Evolutionary conservation across 2,797 vertebrate genomes (phyloP), one percentile per base, ranked within the genome.

Genomic region (Neosilurus hyrtlii): DNA sequence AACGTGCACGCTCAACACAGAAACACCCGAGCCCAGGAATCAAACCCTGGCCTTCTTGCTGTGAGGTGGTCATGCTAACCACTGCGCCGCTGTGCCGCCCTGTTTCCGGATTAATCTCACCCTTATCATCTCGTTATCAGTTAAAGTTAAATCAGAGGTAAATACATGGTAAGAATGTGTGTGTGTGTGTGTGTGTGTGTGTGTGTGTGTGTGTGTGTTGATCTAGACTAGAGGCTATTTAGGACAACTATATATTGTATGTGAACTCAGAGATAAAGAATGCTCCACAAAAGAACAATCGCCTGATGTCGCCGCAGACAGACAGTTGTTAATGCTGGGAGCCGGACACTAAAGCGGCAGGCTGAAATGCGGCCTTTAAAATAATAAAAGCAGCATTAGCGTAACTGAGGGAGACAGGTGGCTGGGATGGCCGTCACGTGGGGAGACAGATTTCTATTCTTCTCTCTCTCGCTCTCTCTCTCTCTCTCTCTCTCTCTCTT

Each of bases 391-490:
- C 88, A 89, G 87, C 91, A 91, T 91, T 90, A 91, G 90, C 91
- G 90, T 90, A 91, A 91, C 89, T 89, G 65, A 88, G 86, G 85
- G 87, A 80, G 84, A 94, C 94, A 94, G 94, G 93, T 95, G 94
- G 86, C 49, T 49, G 61, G 30, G 30, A 71, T 9, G 16, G 54
- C 22, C 14, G 30, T 63, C 54, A 14, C 82, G 80, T 85, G 62
- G 84, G 81, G 66, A 15, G 30, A 63, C 22, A 15, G 16, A n/a
- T 76, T 61, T 76, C 73, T 61, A 61, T 61, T 61, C 26, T 54
- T 9, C 30, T 35, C 66, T 20, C 15, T 43, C 65, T 67, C 26
- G 9, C 65, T 30, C 26, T 35, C n/a, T 37, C 26, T 15, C 66
- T 9, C 30, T 20, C 35, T 43, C 49, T 9, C 70, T n/a, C n/a